Evolutionary conservation across 2,888 invertebrate genomes (phyloP), one percentile per base, ranked within the genome.

Genomic region (Pseudeuparius sepicola): DNA sequence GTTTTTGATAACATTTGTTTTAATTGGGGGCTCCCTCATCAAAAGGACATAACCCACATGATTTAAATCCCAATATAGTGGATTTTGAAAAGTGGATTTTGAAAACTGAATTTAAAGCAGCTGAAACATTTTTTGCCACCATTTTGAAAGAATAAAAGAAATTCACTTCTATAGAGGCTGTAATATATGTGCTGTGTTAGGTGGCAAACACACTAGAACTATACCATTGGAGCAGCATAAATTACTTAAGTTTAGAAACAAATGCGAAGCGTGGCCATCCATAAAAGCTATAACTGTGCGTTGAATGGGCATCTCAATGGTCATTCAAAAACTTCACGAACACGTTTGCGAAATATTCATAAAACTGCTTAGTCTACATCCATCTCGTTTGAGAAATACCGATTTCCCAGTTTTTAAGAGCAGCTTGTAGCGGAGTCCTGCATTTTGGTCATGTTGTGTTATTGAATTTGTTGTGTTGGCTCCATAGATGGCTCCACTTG

Each of bases 371-470:
- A 26, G 39, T 36, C 23, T 39, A 34, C 34, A 41, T 43, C 43
- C 43, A 43, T 15, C 41, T 39, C 14, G 34, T 24, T 14, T 41
- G 39, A 9, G 43, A 36, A 14, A 26, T 43, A 13, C 38, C 40
- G 23, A 39, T 27, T 11, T n/a, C 36, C 36, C 34, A 41, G 20
- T 33, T 29, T 25, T n/a, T n/a, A 16, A 27, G 24, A 33, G 33
- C 33, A 9, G 31, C 20, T 6, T 4, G 5, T 7, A 11, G n/a
- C n/a, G n/a, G n/a, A n/a, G n/a, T n/a, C n/a, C n/a, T n/a, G n/a
- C n/a, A n/a, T n/a, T n/a, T n/a, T n/a, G n/a, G n/a, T n/a, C n/a
- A n/a, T n/a, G n/a, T n/a, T n/a, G n/a, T n/a, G n/a, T n/a, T n/a
- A n/a, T n/a, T n/a, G n/a, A n/a, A n/a, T n/a, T n/a, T n/a, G n/a